phyloP scores from a whole-genome alignment of 2,888 invertebrate genomes.

The Phaonia tiefii region DNA sequence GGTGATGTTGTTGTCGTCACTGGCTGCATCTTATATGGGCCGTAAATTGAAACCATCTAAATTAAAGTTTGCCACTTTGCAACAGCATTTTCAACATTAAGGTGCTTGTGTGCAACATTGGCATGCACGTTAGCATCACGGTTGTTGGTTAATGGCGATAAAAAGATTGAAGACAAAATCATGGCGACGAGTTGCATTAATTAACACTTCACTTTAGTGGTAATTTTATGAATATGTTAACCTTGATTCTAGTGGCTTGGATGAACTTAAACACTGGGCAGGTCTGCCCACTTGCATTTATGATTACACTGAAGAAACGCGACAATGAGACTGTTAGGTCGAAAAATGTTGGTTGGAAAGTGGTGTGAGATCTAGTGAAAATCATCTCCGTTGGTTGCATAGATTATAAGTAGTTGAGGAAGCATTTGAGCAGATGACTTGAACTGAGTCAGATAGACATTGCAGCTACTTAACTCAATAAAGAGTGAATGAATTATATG shows the following conservation, averaged over 20 bases:
- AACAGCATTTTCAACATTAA: constrained; percentile 10
- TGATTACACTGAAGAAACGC: constrained; percentile 40
- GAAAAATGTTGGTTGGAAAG: no score
- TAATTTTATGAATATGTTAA: constrained; percentile 68
- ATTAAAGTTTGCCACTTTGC: constrained; percentile 44
- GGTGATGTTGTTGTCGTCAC: neutral
- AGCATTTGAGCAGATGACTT: no score
- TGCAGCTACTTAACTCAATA: no score
- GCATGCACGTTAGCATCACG: constrained; percentile 8
- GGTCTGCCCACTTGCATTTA: neutral
- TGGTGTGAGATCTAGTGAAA: no score
- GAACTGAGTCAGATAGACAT: no score
- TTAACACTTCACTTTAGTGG: constrained; percentile 71
- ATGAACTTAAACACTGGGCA: constrained; percentile 43
- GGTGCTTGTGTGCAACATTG: constrained; percentile 25
- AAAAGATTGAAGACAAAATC: constrained; percentile 51
- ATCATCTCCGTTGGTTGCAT: no score
- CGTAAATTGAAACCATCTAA: constrained; percentile 41
- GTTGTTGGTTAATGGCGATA: constrained; percentile 41
- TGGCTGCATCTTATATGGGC: neutral
- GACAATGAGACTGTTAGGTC: no score
- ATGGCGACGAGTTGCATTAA: constrained; percentile 69
- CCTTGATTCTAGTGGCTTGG: constrained; percentile 61
- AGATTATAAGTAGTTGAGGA: no score
- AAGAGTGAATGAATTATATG: no score